Evolutionary conservation across 2,113 vertebrate species (phyloP).

Genomic region (Labeo rohita): DNA sequence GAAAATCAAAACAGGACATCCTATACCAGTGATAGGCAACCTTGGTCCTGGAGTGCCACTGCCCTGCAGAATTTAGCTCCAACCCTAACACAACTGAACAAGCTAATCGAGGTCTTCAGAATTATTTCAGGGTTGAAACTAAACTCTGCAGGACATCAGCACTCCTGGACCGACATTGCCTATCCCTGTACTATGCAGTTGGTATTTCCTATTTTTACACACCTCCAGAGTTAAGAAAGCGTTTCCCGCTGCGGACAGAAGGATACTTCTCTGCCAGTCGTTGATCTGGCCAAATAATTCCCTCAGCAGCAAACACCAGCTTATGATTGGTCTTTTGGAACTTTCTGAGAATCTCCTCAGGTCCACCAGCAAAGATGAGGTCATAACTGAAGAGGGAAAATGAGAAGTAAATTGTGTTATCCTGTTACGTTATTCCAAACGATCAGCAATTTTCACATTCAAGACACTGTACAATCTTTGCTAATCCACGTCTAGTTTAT

Average conservation of each 20-base stretch:
- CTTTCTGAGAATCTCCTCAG: constrained; percentile 90
- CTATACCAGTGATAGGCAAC: no score
- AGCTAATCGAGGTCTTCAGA: no score
- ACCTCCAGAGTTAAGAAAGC: constrained; percentile 97
- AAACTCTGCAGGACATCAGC: no score
- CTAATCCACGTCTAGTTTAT: not conserved
- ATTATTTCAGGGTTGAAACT: no score
- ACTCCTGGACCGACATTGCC: no score
- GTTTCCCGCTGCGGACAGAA: constrained; percentile 87
- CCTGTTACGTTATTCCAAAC: not conserved
- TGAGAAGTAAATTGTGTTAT: not conserved
- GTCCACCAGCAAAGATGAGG: constrained; percentile 91
- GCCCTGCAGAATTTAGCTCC: no score
- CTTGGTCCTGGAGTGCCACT: no score
- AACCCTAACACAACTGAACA: no score
- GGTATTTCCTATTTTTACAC: constrained; percentile 53
- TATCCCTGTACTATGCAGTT: not conserved
- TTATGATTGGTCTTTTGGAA: constrained; percentile 90
- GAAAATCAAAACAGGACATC: not conserved
- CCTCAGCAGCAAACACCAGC: constrained; percentile 92
- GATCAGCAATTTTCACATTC: not conserved
- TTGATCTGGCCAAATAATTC: constrained; percentile 92
- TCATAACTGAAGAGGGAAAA: constrained; percentile 81
- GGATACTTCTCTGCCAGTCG: constrained; percentile 90
- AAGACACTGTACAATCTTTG: not conserved